A percentile compares a stretch with the other conserved stretches of the same genome.
phyloP scores from a whole-genome alignment of 2,888 invertebrate genomes.

The Drepanosiphum platanoidis region DNA sequence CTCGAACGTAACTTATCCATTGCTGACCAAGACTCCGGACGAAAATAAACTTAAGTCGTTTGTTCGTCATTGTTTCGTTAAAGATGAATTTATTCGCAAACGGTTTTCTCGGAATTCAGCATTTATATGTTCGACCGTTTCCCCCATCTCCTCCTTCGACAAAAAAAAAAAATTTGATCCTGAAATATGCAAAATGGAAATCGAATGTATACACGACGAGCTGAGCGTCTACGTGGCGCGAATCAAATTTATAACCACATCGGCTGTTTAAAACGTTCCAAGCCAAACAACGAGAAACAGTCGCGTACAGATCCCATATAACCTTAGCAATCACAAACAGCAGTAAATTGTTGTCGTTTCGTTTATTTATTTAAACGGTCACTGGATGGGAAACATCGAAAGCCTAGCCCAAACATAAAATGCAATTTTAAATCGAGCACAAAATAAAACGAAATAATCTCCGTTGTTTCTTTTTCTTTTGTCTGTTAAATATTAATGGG shows the following conservation, averaged over 20 bases:
- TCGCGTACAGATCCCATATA: background rate
- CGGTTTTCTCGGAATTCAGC: too few species aligned
- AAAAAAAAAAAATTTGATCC: too few species aligned
- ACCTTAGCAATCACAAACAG: background rate
- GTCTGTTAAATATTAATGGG: background rate
- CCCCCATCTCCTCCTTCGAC: too few species aligned
- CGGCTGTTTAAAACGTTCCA: background rate
- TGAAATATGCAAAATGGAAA: too few species aligned
- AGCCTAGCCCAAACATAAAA: background rate
- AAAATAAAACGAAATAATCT: background rate
- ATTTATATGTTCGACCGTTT: too few species aligned
- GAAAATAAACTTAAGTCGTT: too few species aligned
- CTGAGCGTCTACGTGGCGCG: too few species aligned
- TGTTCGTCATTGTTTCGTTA: too few species aligned
- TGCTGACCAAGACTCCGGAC: too few species aligned
- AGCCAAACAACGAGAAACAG: background rate
- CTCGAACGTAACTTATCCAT: too few species aligned
- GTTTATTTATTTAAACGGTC: background rate
- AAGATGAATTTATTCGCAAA: too few species aligned
- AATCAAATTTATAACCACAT: background rate
- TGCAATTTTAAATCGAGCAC: background rate
- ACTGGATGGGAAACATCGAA: background rate
- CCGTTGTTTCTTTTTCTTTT: background rate
- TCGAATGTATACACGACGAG: too few species aligned
- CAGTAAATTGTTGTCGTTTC: background rate